Evolutionary conservation across 2,113 vertebrate species (phyloP).

Genomic region (Casuarius casuarius): DNA sequence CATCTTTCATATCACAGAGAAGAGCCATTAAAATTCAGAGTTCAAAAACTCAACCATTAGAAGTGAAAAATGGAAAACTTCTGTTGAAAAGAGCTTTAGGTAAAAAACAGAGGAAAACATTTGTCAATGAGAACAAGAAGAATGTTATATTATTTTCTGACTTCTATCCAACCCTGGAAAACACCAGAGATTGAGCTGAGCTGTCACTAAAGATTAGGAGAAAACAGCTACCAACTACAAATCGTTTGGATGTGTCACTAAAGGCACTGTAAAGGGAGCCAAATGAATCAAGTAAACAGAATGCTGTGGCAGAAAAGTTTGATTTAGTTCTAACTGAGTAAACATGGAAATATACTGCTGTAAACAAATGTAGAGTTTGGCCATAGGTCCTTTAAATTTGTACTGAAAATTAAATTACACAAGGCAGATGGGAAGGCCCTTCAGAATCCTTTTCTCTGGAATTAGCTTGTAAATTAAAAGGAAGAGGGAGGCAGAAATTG

Average conservation of each 20-base stretch:
- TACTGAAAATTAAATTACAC: conserved; percentile 1
- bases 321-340: conserved; percentile 6
- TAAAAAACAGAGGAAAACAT: not conserved
- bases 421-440: not conserved
- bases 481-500: not conserved
- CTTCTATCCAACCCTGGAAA: not conserved
- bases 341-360: conserved; percentile 11
- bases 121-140: not conserved
- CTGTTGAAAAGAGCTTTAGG: not conserved
- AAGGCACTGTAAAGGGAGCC: not conserved
- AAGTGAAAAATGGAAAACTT: not conserved
- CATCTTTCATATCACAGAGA: not conserved
- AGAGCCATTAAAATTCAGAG: not conserved
- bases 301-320: conserved; percentile 1
- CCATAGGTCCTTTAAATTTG: not conserved
- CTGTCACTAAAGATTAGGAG: conserved; percentile 56
- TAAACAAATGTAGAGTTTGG: conserved; percentile 40
- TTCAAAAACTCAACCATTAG: not conserved
- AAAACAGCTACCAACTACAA: conserved; percentile 30
- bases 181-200: not conserved
- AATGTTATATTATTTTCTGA: not conserved
- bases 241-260: not conserved
- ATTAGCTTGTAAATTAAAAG: not conserved
- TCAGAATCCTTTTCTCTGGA: not conserved
- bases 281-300: conserved; percentile 39